phyloP scores from a whole-genome alignment of 37 sponge, comb jelly and placozoan species.

The Aplysina aerophoba region DNA sequence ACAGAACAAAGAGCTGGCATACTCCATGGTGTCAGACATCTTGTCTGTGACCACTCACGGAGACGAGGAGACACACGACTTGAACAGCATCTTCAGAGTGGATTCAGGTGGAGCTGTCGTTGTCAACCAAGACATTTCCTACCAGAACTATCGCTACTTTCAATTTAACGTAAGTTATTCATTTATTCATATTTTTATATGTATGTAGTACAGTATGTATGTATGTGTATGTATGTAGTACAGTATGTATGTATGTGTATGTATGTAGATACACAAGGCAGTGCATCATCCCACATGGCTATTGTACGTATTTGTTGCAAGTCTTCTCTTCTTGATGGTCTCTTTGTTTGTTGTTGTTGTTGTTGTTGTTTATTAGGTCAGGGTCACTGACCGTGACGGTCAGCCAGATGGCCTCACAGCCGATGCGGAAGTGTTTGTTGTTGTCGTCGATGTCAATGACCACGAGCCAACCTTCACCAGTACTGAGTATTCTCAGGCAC shows the following conservation, averaged over 20 bases:
- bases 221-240: no score
- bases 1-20: neutral
- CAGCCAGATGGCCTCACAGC: neutral
- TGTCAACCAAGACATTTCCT: neutral
- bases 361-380: neutral
- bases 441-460: constrained; percentile 28
- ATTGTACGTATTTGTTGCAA: no score
- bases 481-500: neutral
- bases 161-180: neutral
- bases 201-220: no score
- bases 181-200: no score
- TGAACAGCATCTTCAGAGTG: constrained; percentile 4
- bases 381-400: neutral
- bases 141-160: constrained; percentile 9
- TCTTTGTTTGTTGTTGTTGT: no score
- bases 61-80: neutral
- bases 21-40: neutral
- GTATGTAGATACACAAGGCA: no score
- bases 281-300: no score
- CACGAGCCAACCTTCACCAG: constrained; percentile 7
- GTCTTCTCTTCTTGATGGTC: no score
- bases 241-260: no score
- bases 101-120: neutral
- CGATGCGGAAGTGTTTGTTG: constrained; percentile 8
- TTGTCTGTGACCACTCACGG: constrained; percentile 5